Evolutionary conservation across 1,140 invertebrate genomes (phyloP).

Genomic region (Drosophila repleta): DNA sequence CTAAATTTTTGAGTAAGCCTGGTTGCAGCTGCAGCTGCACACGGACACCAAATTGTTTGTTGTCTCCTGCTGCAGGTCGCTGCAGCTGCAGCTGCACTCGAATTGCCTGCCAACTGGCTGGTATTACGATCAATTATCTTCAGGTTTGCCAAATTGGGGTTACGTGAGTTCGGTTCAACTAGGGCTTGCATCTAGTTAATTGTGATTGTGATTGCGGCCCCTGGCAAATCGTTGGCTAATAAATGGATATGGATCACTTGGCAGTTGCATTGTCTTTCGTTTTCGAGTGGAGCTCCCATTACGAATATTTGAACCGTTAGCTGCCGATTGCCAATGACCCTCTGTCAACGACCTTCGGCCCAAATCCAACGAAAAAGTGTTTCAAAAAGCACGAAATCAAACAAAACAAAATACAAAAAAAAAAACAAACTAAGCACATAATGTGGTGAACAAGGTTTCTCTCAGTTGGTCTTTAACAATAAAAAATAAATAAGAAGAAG

Average conservation of each 20-base stretch:
- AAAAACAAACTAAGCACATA: conserved; percentile 1
- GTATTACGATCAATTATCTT: not conserved
- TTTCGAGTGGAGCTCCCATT: not conserved
- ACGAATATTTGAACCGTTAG: conserved; percentile 34
- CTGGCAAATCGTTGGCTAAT: not conserved
- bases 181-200: conserved; percentile 5
- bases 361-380: conserved; percentile 25
- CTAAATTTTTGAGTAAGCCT: conserved; percentile 10
- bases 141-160: conserved; percentile 44
- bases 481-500: conserved; percentile 8
- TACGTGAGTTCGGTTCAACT: conserved; percentile 5
- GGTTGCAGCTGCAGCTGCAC: conserved; percentile 36
- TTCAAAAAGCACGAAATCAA: not conserved
- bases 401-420: not conserved
- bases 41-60: conserved; percentile 2
- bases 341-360: conserved; percentile 73
- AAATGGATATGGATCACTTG: conserved; percentile 21
- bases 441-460: not conserved
- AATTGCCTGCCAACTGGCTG: too few relatives aligned
- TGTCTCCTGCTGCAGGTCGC: conserved; percentile 1
- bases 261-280: not conserved
- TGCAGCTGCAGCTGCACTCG: conserved; percentile 36
- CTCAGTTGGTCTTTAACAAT: not conserved
- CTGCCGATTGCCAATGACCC: conserved; percentile 22
- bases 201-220: not conserved